A percentile compares a stretch with the other conserved stretches of the same genome.
Evolutionary conservation across 2,797 vertebrate genomes (phyloP).

Genomic region (Neolamprologus multifasciatus): DNA sequence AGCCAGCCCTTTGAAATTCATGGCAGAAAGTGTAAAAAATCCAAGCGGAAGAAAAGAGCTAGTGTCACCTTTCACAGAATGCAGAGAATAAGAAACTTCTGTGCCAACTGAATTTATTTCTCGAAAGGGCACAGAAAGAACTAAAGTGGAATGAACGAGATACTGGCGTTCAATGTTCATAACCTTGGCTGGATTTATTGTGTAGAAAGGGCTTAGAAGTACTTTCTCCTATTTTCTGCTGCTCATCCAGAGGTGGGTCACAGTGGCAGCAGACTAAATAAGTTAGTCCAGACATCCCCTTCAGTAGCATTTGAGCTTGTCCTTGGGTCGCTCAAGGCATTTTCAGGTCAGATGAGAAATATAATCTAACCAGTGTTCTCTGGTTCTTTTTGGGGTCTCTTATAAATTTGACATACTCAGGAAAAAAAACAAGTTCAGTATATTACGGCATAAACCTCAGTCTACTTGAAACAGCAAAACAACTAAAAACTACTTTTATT

Average conservation of each 20-base stretch:
- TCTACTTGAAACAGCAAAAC: neutral
- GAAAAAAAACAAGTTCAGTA: neutral
- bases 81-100: neutral
- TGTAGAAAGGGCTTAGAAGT: neutral
- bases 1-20: slow-evolving; percentile 6
- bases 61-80: slow-evolving; percentile 5
- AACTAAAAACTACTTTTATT: neutral
- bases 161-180: neutral
- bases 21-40: slow-evolving; percentile 6
- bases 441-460: neutral
- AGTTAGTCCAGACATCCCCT: neutral
- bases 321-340: neutral
- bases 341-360: neutral
- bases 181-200: neutral
- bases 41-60: neutral
- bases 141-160: neutral
- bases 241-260: neutral
- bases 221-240: neutral
- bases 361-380: neutral
- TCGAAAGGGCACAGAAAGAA: neutral
- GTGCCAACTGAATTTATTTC: neutral
- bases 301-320: neutral
- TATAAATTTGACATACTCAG: neutral
- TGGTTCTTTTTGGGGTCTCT: neutral
- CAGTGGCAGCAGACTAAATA: neutral